phyloP scores from a whole-genome alignment of 1,140 invertebrate genomes.

The Lepidurus packardi region DNA sequence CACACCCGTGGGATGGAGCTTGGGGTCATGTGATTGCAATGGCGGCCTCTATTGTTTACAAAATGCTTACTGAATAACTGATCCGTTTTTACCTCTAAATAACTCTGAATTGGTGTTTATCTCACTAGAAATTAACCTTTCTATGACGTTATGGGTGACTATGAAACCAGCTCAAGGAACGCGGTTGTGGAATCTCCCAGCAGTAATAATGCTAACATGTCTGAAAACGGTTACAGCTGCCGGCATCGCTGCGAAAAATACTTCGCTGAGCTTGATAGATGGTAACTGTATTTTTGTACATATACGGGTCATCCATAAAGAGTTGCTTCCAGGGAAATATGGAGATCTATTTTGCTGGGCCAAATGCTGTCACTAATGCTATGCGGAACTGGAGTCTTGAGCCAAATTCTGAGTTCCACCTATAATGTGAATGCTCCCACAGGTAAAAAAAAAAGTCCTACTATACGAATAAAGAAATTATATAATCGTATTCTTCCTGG shows the following conservation, averaged over 20 bases:
- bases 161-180: neutral
- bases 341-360: constrained; percentile 66
- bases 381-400: constrained; percentile 67
- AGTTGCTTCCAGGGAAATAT: constrained; percentile 57
- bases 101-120: constrained; percentile 1
- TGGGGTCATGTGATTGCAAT: neutral
- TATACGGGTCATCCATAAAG: neutral
- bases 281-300: constrained; percentile 15
- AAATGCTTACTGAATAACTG: neutral
- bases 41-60: neutral
- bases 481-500: constrained; percentile 38
- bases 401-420: constrained; percentile 63
- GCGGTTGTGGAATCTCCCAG: neutral
- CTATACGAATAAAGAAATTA: neutral
- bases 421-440: constrained; percentile 65
- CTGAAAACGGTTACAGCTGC: constrained; percentile 8
- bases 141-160: constrained; percentile 18
- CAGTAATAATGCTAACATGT: neutral
- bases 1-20: no score
- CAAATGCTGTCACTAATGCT: constrained; percentile 68
- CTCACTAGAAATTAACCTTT: constrained; percentile 20
- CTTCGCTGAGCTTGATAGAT: constrained; percentile 31
- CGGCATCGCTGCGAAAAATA: constrained; percentile 33
- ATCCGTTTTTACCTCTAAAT: constrained; percentile 6
- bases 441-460: constrained; percentile 44